Conservation (phyloP, 2,113 vertebrate genomes). For the Anthoscopus minutus region DNA sequence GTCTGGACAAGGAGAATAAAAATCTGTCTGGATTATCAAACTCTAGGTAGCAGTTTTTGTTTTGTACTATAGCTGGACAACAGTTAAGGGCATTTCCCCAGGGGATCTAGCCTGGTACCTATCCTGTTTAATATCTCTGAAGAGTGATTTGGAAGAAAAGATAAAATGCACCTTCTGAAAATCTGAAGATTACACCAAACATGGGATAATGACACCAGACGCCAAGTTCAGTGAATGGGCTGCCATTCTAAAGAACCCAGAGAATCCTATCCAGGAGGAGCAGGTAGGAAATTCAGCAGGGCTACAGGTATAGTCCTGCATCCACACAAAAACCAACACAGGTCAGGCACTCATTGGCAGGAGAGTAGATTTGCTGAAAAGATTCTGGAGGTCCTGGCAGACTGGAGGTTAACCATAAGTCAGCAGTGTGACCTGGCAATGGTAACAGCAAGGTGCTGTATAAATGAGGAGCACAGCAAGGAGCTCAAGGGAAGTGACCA, state of each 20-base stretch:
- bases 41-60: neutral
- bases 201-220: neutral
- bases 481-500: neutral
- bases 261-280: neutral
- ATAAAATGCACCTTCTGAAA: neutral
- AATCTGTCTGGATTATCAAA: neutral
- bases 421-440: neutral
- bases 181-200: neutral
- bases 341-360: neutral
- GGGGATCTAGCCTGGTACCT: rapidly evolving
- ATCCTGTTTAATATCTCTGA: neutral
- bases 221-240: neutral
- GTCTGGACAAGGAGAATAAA: neutral
- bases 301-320: neutral
- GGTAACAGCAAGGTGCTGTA: neutral
- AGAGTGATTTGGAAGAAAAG: neutral
- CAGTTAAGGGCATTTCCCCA: neutral
- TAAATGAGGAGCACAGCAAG: neutral
- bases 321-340: neutral
- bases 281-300: neutral
- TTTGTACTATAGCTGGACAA: neutral
- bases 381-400: neutral
- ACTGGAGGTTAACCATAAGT: neutral
- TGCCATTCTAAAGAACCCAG: neutral
- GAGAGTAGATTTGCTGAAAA: neutral